phyloP scores from a whole-genome alignment of 2,797 vertebrate species.

The Pempheris klunzingeri region DNA sequence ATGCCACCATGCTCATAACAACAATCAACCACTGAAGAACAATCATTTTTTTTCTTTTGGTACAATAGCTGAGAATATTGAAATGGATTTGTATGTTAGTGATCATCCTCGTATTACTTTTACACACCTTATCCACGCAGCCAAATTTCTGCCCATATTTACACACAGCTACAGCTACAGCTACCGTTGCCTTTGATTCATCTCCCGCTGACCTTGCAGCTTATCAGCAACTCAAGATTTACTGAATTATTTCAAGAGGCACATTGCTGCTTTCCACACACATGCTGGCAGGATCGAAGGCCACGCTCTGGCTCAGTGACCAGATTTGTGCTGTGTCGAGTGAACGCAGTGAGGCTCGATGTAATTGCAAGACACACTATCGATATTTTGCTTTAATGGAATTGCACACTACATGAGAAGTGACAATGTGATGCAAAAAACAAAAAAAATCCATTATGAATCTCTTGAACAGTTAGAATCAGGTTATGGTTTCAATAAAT shows the following conservation, averaged over 20 bases:
- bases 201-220: conserved; percentile 39
- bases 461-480: neutral
- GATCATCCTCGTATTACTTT: conserved; percentile 14
- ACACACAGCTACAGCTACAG: neutral
- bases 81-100: conserved; percentile 28
- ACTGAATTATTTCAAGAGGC: conserved; percentile 51
- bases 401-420: neutral
- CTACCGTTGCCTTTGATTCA: conserved; percentile 14
- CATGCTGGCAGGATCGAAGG: conserved; percentile 31
- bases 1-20: neutral
- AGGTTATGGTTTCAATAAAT: neutral
- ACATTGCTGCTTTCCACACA: conserved; percentile 4
- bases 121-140: neutral
- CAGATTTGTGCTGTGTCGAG: conserved; percentile 41
- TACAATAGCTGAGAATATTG: neutral
- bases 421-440: neutral
- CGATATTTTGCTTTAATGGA: conserved; percentile 11
- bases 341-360: neutral
- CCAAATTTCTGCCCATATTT: neutral
- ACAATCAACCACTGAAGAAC: neutral
- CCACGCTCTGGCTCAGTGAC: conserved; percentile 25
- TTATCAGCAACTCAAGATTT: conserved; percentile 54
- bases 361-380: conserved; percentile 11
- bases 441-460: neutral
- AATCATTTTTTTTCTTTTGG: neutral